Percentiles rank a stretch among this genome's conserved stretches.
Evolutionary conservation across 2,797 vertebrate genomes (phyloP).

Genomic region (Siniperca scherzeri): DNA sequence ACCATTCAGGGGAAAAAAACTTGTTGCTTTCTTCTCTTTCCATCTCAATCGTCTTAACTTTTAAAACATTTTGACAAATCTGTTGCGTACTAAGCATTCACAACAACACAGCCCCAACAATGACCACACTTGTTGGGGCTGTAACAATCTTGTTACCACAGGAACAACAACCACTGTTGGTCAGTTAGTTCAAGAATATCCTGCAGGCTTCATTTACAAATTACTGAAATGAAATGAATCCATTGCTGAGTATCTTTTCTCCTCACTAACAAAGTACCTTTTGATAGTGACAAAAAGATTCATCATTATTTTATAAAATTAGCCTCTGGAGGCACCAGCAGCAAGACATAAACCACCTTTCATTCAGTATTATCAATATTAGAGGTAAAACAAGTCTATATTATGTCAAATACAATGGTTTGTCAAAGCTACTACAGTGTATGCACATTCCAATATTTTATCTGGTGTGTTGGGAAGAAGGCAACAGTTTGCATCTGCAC

Average conservation of each 20-base stretch:
- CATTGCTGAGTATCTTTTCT: background rate
- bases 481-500: background rate
- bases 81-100: slow-evolving; percentile 39
- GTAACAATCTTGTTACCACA: slow-evolving; percentile 56
- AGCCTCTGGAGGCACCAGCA: background rate
- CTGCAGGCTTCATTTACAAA: slow-evolving; percentile 33
- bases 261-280: slow-evolving; percentile 1
- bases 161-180: slow-evolving; percentile 35
- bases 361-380: slow-evolving; percentile 15
- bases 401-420: background rate
- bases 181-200: slow-evolving; percentile 28
- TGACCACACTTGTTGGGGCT: no score
- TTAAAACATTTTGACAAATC: slow-evolving; percentile 54
- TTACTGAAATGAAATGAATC: slow-evolving; percentile 25
- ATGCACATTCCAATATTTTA: background rate
- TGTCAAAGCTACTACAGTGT: background rate
- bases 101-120: slow-evolving; percentile 24
- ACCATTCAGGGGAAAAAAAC: slow-evolving; percentile 40
- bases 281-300: slow-evolving; percentile 11
- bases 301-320: background rate
- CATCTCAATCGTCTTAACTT: slow-evolving; percentile 44
- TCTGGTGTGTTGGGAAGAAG: slow-evolving; percentile 17
- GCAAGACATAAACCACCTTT: slow-evolving; percentile 6
- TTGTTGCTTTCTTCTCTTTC: slow-evolving; percentile 42
- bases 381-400: background rate